These are phyloP conservation scores for Mesorhabditis spiculigera DNA, from an alignment of 2,888 invertebrate species.

Conservation along the genomic window DNA sequence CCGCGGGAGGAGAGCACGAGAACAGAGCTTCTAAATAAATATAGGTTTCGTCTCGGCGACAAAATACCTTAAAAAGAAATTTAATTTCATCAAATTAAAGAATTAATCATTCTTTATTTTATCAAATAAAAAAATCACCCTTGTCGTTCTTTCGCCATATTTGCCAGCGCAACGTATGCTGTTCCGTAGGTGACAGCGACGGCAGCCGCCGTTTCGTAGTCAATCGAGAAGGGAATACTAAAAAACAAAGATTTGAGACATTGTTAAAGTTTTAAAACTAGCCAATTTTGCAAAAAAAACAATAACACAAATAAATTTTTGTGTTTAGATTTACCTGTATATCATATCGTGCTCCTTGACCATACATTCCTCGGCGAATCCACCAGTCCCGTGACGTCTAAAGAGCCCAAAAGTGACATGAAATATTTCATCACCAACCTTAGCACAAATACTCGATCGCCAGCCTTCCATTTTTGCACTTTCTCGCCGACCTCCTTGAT, in stretches of 20 bases:
- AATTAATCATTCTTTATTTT: too few relatives aligned
- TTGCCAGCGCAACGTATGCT: conserved; percentile 69
- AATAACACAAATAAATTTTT: too few relatives aligned
- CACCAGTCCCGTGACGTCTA: conserved; percentile 61
- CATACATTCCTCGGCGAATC: conserved; percentile 69
- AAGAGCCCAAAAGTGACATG: neutral
- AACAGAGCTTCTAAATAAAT: conserved; percentile 64
- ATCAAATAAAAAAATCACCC: conserved; percentile 39
- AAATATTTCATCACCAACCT: conserved; percentile 60
- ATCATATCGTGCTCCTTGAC: conserved; percentile 51
- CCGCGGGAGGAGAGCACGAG: conserved; percentile 70
- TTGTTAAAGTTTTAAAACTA: conserved; percentile 47
- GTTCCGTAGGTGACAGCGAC: conserved; percentile 69
- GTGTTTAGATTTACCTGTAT: conserved; percentile 2
- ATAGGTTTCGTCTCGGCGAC: too few relatives aligned
- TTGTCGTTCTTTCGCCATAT: conserved; percentile 61
- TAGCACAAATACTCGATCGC: conserved; percentile 68
- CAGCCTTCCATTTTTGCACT: conserved; percentile 63
- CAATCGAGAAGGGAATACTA: conserved; percentile 64
- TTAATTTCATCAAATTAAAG: too few relatives aligned
- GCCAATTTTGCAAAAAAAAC: too few relatives aligned
- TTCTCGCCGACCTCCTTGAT: conserved; percentile 65
- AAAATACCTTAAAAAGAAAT: too few relatives aligned
- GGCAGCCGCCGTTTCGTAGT: conserved; percentile 66
- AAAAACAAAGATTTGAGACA: conserved; percentile 65